phyloP scores from a whole-genome alignment of 2,797 vertebrate genomes.

The Heteromormyrus szaboi region DNA sequence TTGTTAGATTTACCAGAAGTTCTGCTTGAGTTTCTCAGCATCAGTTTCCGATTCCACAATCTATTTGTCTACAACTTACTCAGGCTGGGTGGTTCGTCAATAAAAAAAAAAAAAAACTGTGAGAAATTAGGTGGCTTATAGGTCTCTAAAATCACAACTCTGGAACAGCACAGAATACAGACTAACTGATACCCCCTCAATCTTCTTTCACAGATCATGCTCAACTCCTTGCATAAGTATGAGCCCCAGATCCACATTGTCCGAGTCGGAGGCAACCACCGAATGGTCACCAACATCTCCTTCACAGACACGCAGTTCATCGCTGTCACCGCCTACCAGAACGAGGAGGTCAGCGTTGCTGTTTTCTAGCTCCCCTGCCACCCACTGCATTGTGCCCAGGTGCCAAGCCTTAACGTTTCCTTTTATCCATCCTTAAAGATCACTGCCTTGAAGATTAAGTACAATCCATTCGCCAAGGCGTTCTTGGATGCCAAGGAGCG shows the following conservation, averaged over 20 bases:
- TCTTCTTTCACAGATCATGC: constrained; percentile 72
- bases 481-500: constrained; percentile 91
- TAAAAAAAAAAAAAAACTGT: neutral
- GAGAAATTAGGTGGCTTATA: neutral
- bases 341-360: constrained; percentile 77
- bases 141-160: neutral
- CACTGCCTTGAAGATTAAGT: constrained; percentile 93
- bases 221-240: constrained; percentile 92
- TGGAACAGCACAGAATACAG: neutral
- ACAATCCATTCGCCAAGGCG: constrained; percentile 93
- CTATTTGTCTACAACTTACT: neutral
- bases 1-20: neutral
- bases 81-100: neutral
- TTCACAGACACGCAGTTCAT: constrained; percentile 95
- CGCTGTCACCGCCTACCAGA: constrained; percentile 94
- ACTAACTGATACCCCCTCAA: neutral
- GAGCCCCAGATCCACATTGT: constrained; percentile 93
- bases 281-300: constrained; percentile 86
- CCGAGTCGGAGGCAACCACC: constrained; percentile 77
- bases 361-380: neutral
- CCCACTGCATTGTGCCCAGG: neutral
- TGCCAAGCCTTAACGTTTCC: neutral
- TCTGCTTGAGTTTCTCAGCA: neutral
- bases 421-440: constrained; percentile 64
- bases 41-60: neutral